Evolutionary conservation across 2,888 invertebrate species (phyloP).

Genomic region (Sesia bembeciformis): DNA sequence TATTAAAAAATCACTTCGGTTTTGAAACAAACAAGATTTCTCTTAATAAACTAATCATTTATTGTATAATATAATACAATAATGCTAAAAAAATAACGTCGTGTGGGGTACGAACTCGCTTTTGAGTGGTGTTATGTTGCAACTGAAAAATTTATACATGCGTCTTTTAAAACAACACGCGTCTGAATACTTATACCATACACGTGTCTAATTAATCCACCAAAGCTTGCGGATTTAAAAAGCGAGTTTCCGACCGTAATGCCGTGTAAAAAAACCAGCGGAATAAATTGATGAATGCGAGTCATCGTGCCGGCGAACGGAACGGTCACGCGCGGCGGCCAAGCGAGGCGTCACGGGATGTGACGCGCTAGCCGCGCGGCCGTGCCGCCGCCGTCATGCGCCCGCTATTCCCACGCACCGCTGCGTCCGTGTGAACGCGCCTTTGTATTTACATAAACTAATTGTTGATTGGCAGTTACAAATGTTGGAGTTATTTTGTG

Average conservation of each 20-base stretch:
- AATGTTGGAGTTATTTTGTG: background rate
- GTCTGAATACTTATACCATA: no score
- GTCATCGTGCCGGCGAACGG: constrained; percentile 59
- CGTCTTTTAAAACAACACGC: no score
- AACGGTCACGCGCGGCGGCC: constrained; percentile 56
- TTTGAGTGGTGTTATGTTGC: no score
- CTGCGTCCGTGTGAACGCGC: constrained; percentile 48
- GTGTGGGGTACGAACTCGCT: no score
- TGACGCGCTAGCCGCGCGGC: constrained; percentile 33
- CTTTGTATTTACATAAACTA: constrained; percentile 50
- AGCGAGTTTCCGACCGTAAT: constrained; percentile 49
- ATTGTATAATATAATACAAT: no score
- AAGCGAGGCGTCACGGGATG: constrained; percentile 43
- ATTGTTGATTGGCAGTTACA: background rate
- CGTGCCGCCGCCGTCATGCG: constrained; percentile 20
- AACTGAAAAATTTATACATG: no score
- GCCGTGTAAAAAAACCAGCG: constrained; percentile 31
- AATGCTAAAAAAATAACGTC: no score
- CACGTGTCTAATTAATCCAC: background rate
- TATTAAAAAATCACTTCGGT: no score
- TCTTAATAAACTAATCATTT: no score
- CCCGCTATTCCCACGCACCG: constrained; percentile 30
- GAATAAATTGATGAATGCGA: constrained; percentile 43
- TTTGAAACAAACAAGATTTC: no score
- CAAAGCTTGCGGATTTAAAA: constrained; percentile 47